These are phyloP conservation scores for Sceloporus undulatus DNA, from an alignment of 2,113 vertebrate species.

Conservation along the genomic window DNA sequence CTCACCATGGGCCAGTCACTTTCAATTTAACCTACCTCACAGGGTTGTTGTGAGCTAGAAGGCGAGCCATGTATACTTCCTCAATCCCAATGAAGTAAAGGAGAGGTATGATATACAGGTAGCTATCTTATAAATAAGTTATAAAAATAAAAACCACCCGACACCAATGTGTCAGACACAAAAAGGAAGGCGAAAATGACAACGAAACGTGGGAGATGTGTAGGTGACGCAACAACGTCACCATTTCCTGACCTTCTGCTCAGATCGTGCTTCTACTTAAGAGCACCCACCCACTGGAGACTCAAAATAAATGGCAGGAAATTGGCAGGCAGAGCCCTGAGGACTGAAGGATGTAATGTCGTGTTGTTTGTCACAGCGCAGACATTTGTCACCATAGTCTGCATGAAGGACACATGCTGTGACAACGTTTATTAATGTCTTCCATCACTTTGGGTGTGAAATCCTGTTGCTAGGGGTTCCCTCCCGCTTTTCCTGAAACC, in stretches of 20 bases:
- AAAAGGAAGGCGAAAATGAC: constrained; percentile 50
- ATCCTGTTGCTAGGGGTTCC: constrained; percentile 26
- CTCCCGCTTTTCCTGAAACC: constrained; percentile 31
- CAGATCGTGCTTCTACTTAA: constrained; percentile 50
- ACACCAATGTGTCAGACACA: neutral
- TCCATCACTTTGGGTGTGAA: constrained; percentile 38
- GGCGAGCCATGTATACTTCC: too few relatives aligned
- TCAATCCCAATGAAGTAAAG: too few relatives aligned
- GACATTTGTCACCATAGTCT: constrained; percentile 68
- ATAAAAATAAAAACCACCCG: too few relatives aligned
- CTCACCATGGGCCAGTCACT: constrained; percentile 1
- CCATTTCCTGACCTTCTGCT: constrained; percentile 65
- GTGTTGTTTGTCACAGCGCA: constrained; percentile 52
- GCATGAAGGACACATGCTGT: constrained; percentile 68
- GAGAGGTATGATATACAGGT: too few relatives aligned
- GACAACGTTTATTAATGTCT: constrained; percentile 62
- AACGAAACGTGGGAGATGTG: constrained; percentile 47
- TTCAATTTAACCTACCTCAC: neutral
- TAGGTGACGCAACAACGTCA: constrained; percentile 52
- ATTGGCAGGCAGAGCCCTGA: constrained; percentile 64
- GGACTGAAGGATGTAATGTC: constrained; percentile 58
- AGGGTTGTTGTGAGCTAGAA: neutral
- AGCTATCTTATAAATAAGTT: too few relatives aligned
- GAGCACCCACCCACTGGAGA: neutral
- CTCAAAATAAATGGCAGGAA: constrained; percentile 70